A percentile compares a stretch with the other conserved stretches of the same genome.
phyloP scores from a whole-genome alignment of 53 echinoderm and acorn worm species.

The Crossaster papposus region DNA sequence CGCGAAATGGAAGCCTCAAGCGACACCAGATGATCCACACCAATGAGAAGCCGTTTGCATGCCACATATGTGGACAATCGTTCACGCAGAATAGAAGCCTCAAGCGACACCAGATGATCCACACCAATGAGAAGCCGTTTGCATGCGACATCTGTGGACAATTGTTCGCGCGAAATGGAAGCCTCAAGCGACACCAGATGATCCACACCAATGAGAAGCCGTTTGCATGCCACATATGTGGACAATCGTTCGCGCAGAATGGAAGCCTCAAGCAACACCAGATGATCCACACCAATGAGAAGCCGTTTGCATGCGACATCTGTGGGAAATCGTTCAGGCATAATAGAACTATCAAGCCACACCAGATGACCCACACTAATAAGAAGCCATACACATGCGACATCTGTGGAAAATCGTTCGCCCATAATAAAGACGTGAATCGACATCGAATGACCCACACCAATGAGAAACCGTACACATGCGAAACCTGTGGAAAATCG shows the following conservation, averaged over 20 bases:
- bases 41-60: no score
- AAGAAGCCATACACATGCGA: neutral
- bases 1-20: no score
- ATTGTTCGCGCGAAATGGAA: slow-evolving; percentile 1
- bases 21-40: no score
- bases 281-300: neutral
- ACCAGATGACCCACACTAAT: neutral
- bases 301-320: neutral
- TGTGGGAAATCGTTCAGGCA: no score
- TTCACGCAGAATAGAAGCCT: neutral
- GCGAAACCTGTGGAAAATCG: slow-evolving; percentile 25
- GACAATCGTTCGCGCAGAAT: slow-evolving; percentile 8
- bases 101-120: slow-evolving; percentile 48
- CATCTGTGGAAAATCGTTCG: no score
- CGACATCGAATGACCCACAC: slow-evolving; percentile 28
- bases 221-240: slow-evolving; percentile 19
- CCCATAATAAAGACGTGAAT: no score
- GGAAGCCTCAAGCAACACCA: slow-evolving; percentile 34
- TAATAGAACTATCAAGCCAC: neutral
- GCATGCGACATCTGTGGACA: slow-evolving; percentile 25
- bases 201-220: slow-evolving; percentile 17
- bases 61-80: no score
- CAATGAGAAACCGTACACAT: slow-evolving; percentile 14
- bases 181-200: slow-evolving; percentile 25
- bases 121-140: neutral